Evolutionary conservation across 1,140 invertebrate species (phyloP), one percentile per base, ranked within the genome.

Genomic region (Aphaenogaster rudis): DNA sequence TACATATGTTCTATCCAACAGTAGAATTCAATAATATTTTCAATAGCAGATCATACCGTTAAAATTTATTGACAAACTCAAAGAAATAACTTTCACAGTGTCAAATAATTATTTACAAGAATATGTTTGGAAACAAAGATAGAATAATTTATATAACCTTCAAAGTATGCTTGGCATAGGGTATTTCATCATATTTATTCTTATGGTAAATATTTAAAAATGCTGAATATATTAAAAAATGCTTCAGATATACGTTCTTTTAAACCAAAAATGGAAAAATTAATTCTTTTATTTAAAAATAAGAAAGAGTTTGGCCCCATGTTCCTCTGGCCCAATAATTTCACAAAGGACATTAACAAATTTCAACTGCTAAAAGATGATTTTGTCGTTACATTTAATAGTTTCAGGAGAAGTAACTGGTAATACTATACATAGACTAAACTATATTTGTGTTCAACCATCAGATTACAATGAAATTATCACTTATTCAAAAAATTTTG

Each of bases 381-480:
- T 50, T 17, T 72, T 33, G 28, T 74, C 28, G 2, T 52, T 74
- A 74, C 54, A 42, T 50, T 72, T 42, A 76, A 76, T 76, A 59
- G 5, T 76, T n/a, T 72, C 48, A 72, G 17, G 9, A 52, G 4
- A 74, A 74, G n/a, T 13, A 42, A n/a, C n/a, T 61, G 61, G 9
- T 54, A 59, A 59, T 57, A 77, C 8, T 77, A 15, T 59, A 61
- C 13, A 77, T 61, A n/a, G 36, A 59, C 3, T 45, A 61, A 17
- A 33, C 1, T 76, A 57, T 39, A 52, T 28, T 28, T 28, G 28
- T 52, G 33, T 54, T 80, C 36, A 67, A 54, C 33, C 69, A 52
- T 39, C 21, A 67, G 7, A 52, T 80, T 80, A 69, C 59, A 64
- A 80, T 54, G 4, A 80, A 80, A 52, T 80, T 36, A 78, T 67